phyloP scores from a whole-genome alignment of 2,888 invertebrate species.

The Cephus nigrinus region DNA sequence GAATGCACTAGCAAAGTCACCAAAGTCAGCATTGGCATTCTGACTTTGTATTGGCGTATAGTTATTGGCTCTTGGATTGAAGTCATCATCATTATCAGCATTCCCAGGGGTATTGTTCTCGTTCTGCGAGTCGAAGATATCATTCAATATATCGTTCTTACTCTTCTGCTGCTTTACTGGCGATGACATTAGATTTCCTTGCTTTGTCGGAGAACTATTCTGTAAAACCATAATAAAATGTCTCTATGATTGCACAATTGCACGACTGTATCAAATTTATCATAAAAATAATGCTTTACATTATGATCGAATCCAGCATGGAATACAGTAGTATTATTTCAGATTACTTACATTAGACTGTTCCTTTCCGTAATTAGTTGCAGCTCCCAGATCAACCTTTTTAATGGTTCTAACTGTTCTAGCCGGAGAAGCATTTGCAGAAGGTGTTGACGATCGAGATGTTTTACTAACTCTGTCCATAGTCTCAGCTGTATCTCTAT shows the following conservation, averaged over 20 bases:
- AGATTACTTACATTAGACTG: conserved; percentile 42
- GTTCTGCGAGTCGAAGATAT: conserved; percentile 58
- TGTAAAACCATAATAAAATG: conserved; percentile 13
- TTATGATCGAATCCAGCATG: not conserved
- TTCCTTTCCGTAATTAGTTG: conserved; percentile 75
- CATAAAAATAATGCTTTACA: not conserved
- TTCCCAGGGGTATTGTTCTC: conserved; percentile 40
- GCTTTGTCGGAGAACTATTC: conserved; percentile 38
- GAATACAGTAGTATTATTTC: not conserved
- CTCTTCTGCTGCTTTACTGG: conserved; percentile 46
- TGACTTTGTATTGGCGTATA: conserved; percentile 59
- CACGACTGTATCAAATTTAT: not conserved
- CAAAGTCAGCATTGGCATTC: conserved; percentile 72
- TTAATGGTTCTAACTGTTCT: conserved; percentile 67
- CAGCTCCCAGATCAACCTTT: conserved; percentile 76
- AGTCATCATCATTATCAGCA: conserved; percentile 69
- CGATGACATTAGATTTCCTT: conserved; percentile 41
- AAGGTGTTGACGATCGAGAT: conserved; percentile 62
- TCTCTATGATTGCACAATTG: not conserved
- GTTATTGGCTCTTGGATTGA: conserved; percentile 71
- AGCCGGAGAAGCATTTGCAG: conserved; percentile 61
- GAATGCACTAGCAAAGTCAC: conserved; percentile 83
- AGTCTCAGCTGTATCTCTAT: conserved; percentile 68
- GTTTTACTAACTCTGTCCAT: conserved; percentile 51
- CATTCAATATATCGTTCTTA: conserved; percentile 56